phyloP scores from a whole-genome alignment of 2,113 vertebrate genomes.

The cattle (Bos taurus) region ARS-UCD2.0 NC_037334.1:73718001-73718500 shows the following conservation, averaged over 20 bases:
- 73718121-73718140: conserved; percentile 54
- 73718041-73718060: conserved; percentile 81
- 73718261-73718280: neutral
- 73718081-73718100: conserved; percentile 77
- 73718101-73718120: conserved; percentile 70
- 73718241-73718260: conserved; percentile 3
- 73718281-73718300: neutral
- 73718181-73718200: neutral
- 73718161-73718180: conserved; percentile 50
- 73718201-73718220: conserved; percentile 46
- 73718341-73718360: neutral
- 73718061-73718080: conserved; percentile 73
- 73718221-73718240: conserved; percentile 1
- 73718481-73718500: neutral
- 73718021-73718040: conserved; percentile 71
- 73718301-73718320: neutral
- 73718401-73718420: neutral
- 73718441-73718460: neutral
- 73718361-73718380: neutral
- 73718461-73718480: neutral
- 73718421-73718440: neutral
- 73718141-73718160: conserved; percentile 40
- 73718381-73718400: neutral
- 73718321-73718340: neutral
- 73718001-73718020: conserved; percentile 49